A percentile compares a stretch with the other conserved stretches of the same genome.
Evolutionary conservation across 2,113 vertebrate genomes (phyloP).

Genomic region (Polypterus senegalus): DNA sequence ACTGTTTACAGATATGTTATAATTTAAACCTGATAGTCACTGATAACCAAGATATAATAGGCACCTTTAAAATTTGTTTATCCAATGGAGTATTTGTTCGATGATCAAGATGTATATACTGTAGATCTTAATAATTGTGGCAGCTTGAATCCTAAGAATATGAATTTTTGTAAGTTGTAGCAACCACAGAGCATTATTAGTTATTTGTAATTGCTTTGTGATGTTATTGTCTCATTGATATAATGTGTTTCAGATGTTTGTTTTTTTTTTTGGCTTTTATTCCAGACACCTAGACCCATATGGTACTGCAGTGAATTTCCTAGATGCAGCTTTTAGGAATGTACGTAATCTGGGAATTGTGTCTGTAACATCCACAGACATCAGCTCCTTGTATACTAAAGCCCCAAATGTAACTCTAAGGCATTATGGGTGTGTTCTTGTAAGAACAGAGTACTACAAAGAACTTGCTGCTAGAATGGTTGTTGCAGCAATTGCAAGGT

Average conservation of each 20-base stretch:
- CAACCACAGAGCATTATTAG: no score
- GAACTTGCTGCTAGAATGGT: constrained; percentile 84
- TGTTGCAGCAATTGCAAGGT: constrained; percentile 76
- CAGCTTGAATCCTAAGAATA: no score
- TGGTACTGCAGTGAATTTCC: constrained; percentile 81
- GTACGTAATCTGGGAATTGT: constrained; percentile 84
- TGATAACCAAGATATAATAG: no score
- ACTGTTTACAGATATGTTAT: no score
- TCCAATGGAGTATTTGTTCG: no score
- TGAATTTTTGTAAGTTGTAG: no score
- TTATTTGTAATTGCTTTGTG: no score
- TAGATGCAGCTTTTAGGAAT: constrained; percentile 90
- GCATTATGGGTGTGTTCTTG: constrained; percentile 79
- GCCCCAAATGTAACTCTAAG: constrained; percentile 77
- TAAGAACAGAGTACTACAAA: constrained; percentile 88
- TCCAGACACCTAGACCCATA: constrained; percentile 88
- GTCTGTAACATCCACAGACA: constrained; percentile 87
- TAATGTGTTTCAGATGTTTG: not conserved
- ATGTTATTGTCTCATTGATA: no score
- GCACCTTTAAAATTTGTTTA: no score
- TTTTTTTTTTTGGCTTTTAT: constrained; percentile 13
- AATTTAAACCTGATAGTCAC: no score
- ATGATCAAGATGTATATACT: no score
- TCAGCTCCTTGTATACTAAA: constrained; percentile 82
- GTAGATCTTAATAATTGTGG: no score